phyloP scores from a whole-genome alignment of 2,888 invertebrate species.

The Chydorus sphaericus region DNA sequence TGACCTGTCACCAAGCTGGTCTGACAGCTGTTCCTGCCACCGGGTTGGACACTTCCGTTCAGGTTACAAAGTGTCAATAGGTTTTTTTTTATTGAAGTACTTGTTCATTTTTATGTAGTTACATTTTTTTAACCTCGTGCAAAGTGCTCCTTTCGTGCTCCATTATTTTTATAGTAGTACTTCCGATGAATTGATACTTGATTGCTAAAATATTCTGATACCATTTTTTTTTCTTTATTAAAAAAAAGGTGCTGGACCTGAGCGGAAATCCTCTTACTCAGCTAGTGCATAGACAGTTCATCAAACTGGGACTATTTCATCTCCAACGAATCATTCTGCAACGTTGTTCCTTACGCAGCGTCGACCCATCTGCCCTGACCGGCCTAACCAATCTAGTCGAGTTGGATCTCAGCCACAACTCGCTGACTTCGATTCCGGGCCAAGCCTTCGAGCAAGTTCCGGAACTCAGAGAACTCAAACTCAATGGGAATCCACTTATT shows the following conservation, averaged over 20 bases:
- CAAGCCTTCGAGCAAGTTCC: conserved; percentile 55
- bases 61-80: too few species aligned
- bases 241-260: conserved; percentile 45
- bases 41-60: not conserved
- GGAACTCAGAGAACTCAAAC: conserved; percentile 55
- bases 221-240: not conserved
- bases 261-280: conserved; percentile 52
- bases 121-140: too few species aligned
- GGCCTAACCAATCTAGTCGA: conserved; percentile 66
- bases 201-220: not conserved
- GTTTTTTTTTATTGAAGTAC: conserved; percentile 1
- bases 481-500: conserved; percentile 58
- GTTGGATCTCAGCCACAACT: conserved; percentile 61
- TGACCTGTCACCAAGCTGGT: conserved; percentile 6
- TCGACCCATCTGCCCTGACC: conserved; percentile 58
- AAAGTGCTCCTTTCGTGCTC: too few species aligned
- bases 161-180: too few species aligned
- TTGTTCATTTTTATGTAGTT: too few species aligned
- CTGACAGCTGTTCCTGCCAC: not conserved
- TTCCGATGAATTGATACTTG: too few species aligned
- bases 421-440: conserved; percentile 49
- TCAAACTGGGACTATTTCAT: conserved; percentile 56
- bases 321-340: conserved; percentile 63
- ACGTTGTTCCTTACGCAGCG: conserved; percentile 48
- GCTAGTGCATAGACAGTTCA: conserved; percentile 57